Percentiles rank a stretch among this genome's conserved stretches.
phyloP scores from a whole-genome alignment of 2,113 vertebrate species.

The Bagarius yarrelli region DNA sequence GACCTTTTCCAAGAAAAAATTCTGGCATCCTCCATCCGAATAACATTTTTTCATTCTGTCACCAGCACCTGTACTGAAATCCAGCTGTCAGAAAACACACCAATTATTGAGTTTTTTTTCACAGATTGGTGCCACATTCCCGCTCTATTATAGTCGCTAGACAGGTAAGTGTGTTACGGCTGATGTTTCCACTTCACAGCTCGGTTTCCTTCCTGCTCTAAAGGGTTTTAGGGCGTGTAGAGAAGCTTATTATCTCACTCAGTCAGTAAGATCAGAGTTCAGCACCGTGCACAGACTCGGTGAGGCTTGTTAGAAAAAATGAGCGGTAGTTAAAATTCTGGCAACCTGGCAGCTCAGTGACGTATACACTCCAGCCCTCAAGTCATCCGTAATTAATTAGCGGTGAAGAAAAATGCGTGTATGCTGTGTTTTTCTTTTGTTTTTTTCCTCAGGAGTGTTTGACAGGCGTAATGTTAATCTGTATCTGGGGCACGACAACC shows the following conservation, averaged over 20 bases:
- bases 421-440: conserved; percentile 20
- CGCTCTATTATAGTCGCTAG: not conserved
- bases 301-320: conserved; percentile 10
- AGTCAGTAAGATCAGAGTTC: not conserved
- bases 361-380: conserved; percentile 27
- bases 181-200: not conserved
- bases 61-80: not conserved
- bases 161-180: not conserved
- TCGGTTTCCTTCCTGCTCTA: not conserved
- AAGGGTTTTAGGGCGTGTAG: not conserved
- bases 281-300: not conserved
- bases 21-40: not conserved
- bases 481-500: conserved; percentile 5
- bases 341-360: conserved; percentile 15
- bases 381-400: conserved; percentile 43
- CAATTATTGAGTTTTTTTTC: conserved; percentile 5
- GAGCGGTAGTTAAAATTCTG: not conserved
- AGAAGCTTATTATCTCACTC: conserved; percentile 26
- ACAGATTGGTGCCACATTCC: not conserved
- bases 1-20: not conserved
- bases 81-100: conserved; percentile 7
- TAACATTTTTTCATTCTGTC: not conserved
- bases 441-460: not conserved
- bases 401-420: conserved; percentile 39
- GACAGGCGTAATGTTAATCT: conserved; percentile 1